Evolutionary conservation across 2,797 vertebrate genomes (phyloP), one percentile per base, ranked within the genome.

Genomic region (Lates japonicus): DNA sequence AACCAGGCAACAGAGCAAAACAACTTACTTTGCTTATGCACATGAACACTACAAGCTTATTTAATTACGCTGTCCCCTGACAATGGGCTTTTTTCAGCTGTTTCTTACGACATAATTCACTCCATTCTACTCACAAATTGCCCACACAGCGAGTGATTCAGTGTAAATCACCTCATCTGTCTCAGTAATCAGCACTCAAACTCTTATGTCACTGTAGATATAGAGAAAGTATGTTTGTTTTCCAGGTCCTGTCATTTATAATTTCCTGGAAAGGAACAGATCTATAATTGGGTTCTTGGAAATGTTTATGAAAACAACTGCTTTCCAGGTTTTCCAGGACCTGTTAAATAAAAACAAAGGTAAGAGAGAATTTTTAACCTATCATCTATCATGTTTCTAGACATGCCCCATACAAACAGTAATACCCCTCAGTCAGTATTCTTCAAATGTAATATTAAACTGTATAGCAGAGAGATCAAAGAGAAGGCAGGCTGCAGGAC

Each of bases 41-140:
- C 84, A 89, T 89, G 87, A 89, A 93, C 88, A 92, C 93, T 89
- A 91, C 64, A 52, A 64, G 76, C 74, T 91, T 92, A 89, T 94
- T 93, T 90, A 93, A 94, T 93, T 90, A 90, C 71, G 82, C 82
- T 41, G 69, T 83, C 81, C 68, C 77, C 64, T 52, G 76, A 87
- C 82, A 82, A 85, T 79, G 76, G 60, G 39, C 49, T 76, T 76
- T 76, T 83, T 90, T 78, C 7, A 8, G 68, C 59, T 54, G 72
- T 87, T 86, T 84, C 74, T 78, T 81, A 74, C 76, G 6, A 60
- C 78, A 86, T 88, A 91, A 84, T 85, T 63, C 86, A 70, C 79
- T 86, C 79, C 71, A 85, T 80, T 85, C 46, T 61, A 44, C 73
- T 80, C 74, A 73, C 89, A 90, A 74, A 79, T 78, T 82, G 70